Conservation (phyloP, 1,140 invertebrate species). For the Zaprionus capensis region DNA sequence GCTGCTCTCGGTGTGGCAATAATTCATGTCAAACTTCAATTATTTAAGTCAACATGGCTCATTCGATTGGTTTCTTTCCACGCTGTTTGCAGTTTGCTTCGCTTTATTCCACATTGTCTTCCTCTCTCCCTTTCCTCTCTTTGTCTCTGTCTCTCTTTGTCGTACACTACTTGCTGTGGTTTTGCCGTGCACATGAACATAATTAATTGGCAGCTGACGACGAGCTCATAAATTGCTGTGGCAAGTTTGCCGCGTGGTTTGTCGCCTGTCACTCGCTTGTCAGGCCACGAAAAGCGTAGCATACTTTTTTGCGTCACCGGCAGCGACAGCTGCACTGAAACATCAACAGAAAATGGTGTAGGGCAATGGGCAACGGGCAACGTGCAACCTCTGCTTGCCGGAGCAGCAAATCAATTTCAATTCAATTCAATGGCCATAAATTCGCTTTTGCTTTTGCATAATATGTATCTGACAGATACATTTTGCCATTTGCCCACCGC, state of each 20-base stretch:
- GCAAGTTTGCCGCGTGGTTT: slow-evolving; percentile 33
- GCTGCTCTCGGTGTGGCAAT: slow-evolving; percentile 26
- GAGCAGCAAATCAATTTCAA: slow-evolving; percentile 56
- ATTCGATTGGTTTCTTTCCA: slow-evolving; percentile 32
- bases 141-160: neutral
- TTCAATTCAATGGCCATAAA: slow-evolving; percentile 71
- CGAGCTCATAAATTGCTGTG: slow-evolving; percentile 55
- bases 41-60: slow-evolving; percentile 58
- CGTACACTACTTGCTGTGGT: slow-evolving; percentile 9
- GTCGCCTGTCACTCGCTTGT: slow-evolving; percentile 41
- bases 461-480: slow-evolving; percentile 57
- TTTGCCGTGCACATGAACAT: slow-evolving; percentile 27
- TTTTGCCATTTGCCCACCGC: slow-evolving; percentile 53
- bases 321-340: slow-evolving; percentile 1
- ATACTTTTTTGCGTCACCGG: slow-evolving; percentile 12
- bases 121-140: neutral
- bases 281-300: slow-evolving; percentile 26
- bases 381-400: neutral
- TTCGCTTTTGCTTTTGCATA: slow-evolving; percentile 66
- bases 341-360: neutral
- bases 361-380: neutral
- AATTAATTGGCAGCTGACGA: slow-evolving; percentile 72
- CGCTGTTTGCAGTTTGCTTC: neutral
- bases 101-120: neutral
- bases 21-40: slow-evolving; percentile 66